Percentiles rank a stretch among this genome's conserved stretches.
These are phyloP conservation scores for Anthonomus grandis DNA, from an alignment of 1,140 invertebrate genomes.

Conservation along the genomic window DNA sequence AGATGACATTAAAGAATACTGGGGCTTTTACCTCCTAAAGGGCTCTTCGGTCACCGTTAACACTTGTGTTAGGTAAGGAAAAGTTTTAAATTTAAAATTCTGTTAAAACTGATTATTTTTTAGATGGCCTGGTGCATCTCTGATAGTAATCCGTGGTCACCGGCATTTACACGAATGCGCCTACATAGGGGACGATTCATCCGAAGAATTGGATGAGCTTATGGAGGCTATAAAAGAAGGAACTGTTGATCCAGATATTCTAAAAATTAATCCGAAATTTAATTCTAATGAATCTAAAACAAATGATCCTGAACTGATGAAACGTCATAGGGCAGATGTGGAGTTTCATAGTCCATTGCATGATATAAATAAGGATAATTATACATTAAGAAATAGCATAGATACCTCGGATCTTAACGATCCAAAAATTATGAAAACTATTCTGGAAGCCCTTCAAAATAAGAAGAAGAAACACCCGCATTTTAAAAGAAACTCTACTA, in stretches of 20 bases:
- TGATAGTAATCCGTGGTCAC: conserved; percentile 72
- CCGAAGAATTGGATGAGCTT: conserved; percentile 66
- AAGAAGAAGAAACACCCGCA: conserved; percentile 34
- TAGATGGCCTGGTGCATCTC: conserved; percentile 70
- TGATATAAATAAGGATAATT: conserved; percentile 32
- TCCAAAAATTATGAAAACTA: conserved; percentile 48
- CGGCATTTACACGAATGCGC: conserved; percentile 74
- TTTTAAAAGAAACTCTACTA: conserved; percentile 41
- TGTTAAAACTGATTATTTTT: conserved; percentile 16
- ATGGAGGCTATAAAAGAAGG: conserved; percentile 50
- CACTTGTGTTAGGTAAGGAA: conserved; percentile 64
- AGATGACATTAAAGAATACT: conserved; percentile 80
- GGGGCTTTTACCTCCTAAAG: conserved; percentile 76
- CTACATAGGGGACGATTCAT: conserved; percentile 75
- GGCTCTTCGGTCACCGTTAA: conserved; percentile 72
- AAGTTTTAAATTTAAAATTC: not conserved
- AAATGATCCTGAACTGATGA: conserved; percentile 52
- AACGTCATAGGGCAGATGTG: conserved; percentile 48
- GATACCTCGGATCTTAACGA: conserved; percentile 48
- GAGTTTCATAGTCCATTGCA: conserved; percentile 45
- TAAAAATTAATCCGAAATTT: conserved; percentile 14
- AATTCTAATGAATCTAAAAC: conserved; percentile 37
- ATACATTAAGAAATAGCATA: conserved; percentile 31
- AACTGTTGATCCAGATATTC: conserved; percentile 31
- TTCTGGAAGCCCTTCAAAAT: conserved; percentile 38